These are phyloP conservation scores for Nestor notabilis DNA, from an alignment of 2,113 vertebrate genomes.

Conservation along the genomic window DNA sequence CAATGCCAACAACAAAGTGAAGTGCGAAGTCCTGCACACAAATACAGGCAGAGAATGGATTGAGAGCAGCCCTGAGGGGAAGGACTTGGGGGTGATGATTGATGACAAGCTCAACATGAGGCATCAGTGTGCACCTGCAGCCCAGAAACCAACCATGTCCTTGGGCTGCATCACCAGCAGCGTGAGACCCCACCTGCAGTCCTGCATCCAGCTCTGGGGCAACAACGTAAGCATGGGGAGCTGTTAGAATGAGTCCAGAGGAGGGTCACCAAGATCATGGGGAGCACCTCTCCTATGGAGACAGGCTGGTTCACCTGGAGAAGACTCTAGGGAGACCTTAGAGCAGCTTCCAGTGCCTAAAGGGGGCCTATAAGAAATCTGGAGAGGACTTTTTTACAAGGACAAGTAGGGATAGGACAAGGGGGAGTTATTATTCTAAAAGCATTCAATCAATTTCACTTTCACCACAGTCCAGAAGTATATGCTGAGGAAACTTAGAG, in stretches of 20 bases:
- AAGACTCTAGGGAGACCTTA: background rate
- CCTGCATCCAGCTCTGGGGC: background rate
- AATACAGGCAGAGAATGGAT: background rate
- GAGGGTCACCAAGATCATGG: background rate
- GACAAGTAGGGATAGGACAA: background rate
- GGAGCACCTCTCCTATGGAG: background rate
- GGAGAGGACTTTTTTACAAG: background rate
- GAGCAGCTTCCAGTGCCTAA: background rate
- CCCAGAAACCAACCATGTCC: background rate
- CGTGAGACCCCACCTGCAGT: background rate
- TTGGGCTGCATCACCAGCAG: background rate
- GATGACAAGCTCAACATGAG: background rate
- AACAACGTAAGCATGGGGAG: background rate
- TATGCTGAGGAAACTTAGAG: no score
- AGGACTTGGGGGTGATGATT: background rate
- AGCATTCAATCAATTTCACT: background rate
- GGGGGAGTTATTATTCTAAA: background rate
- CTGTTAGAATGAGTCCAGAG: background rate
- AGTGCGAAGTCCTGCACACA: background rate
- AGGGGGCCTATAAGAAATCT: background rate
- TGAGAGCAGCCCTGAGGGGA: background rate
- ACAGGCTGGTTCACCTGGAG: background rate
- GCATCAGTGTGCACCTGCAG: background rate
- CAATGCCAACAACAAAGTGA: background rate
- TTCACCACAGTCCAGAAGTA: background rate